These are phyloP conservation scores for Spodoptera littoralis DNA, from an alignment of 2,888 invertebrate species.

Conservation along the genomic window DNA sequence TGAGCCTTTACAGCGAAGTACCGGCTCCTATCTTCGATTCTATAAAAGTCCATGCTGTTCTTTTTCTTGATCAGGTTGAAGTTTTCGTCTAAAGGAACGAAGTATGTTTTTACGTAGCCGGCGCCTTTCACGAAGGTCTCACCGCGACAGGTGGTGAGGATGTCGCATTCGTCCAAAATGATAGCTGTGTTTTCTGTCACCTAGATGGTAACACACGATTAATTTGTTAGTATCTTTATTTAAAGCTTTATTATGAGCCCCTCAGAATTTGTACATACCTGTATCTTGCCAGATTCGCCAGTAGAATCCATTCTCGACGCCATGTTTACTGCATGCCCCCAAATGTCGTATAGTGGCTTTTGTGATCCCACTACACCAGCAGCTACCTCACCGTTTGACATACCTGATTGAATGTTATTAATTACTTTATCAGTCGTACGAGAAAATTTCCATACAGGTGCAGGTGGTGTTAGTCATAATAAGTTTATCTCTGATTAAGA, in stretches of 20 bases:
- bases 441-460: too few relatives aligned
- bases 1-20: conserved; percentile 68
- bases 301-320: conserved; percentile 98
- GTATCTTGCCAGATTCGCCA: conserved; percentile 93
- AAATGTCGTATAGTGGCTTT: conserved; percentile 98
- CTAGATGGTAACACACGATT: conserved; percentile 67
- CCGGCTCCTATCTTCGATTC: conserved; percentile 65
- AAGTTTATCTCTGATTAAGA: too few relatives aligned
- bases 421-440: too few relatives aligned
- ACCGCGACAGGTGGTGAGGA: conserved; percentile 91
- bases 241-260: too few relatives aligned
- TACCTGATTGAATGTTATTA: conserved; percentile 87
- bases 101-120: conserved; percentile 91
- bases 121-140: conserved; percentile 93
- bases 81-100: conserved; percentile 90
- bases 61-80: conserved; percentile 85
- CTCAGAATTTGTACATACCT: conserved; percentile 80
- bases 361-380: conserved; percentile 98
- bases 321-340: conserved; percentile 99
- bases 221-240: neutral
- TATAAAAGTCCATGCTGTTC: conserved; percentile 71
- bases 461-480: too few relatives aligned
- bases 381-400: conserved; percentile 96
- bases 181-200: conserved; percentile 92
- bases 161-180: conserved; percentile 91